Base-by-base conservation (phyloP, 2,113 vertebrate species). In the Cyanoderma ruficeps region DNA sequence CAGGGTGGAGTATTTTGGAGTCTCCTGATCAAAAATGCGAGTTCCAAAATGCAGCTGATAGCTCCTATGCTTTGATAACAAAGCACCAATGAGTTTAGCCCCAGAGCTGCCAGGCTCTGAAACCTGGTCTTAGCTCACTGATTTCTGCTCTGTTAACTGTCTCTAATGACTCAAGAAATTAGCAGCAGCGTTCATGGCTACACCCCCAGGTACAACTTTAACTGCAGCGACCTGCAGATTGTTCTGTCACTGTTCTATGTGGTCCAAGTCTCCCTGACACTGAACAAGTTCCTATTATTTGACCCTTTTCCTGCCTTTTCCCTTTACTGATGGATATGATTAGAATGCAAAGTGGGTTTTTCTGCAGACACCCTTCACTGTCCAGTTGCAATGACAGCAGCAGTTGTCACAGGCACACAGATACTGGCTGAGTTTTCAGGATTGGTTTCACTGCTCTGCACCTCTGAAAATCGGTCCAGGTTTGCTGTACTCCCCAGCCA, bases 161-260 rank as follows among this genome's bases (percentile, higher is more conserved):
- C 30, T 87, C 57, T 93, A 90, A 87, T 56, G 87, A 75, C 80
- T 92, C 11, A 10, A 64, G 60, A 70, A 82, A 83, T 86, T 64
- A 93, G 68, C 49, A 63, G 50, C 81, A 69, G 22, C 13, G 15
- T 92, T 90, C 60, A 37, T 28, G 39, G 84, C 64, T 90, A 61
- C 77, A 69, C 16, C 30, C 20, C 28, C n/a, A 47, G 47, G 15
- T 90, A 61, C 33, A 63, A 53, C 50, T 92, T 86, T 91, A 83
- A 86, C 83, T 92, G 87, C 49, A 35, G 13, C 31, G 47, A 80
- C 65, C 80, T 77, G 69, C 0, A 0, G 47, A 60, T 94, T 61
- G 39, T 53, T n/a, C 20, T 87, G 63, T 64, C 64, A 75, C 57
- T 83, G 60, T 50, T 74, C 70, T 94, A 50, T 85, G 84, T 70